phyloP scores from a whole-genome alignment of 2,888 invertebrate genomes.

The Macropis europaea region DNA sequence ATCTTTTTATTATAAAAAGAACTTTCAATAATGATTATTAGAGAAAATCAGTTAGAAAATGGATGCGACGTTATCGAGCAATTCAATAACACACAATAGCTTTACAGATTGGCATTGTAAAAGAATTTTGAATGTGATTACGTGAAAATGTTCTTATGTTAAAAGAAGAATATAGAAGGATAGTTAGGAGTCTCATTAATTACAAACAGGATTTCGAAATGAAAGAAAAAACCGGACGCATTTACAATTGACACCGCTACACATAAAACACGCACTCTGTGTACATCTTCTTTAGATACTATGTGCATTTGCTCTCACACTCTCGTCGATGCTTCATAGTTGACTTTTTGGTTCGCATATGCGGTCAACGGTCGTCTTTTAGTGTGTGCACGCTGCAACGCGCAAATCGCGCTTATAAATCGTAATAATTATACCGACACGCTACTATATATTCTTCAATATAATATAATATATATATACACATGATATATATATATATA shows the following conservation, averaged over 20 bases:
- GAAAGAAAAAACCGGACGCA: conserved; percentile 37
- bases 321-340: conserved; percentile 25
- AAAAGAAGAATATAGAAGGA: too few relatives aligned
- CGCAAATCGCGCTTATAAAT: conserved; percentile 40
- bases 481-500: conserved; percentile 31
- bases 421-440: conserved; percentile 48
- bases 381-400: conserved; percentile 44
- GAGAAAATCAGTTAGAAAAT: too few relatives aligned
- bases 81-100: too few relatives aligned
- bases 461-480: conserved; percentile 24
- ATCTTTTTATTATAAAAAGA: too few relatives aligned
- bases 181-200: too few relatives aligned
- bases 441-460: conserved; percentile 50
- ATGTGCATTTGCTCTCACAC: neutral
- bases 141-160: too few relatives aligned
- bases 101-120: too few relatives aligned
- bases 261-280: conserved; percentile 14
- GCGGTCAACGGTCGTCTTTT: conserved; percentile 49
- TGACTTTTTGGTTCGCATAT: conserved; percentile 54
- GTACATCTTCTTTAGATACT: neutral
- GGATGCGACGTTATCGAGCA: too few relatives aligned
- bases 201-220: too few relatives aligned
- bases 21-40: too few relatives aligned
- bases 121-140: too few relatives aligned
- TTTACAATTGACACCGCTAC: conserved; percentile 59